phyloP scores from a whole-genome alignment of 2,888 invertebrate genomes.

The Drosophila engyochracea region DNA sequence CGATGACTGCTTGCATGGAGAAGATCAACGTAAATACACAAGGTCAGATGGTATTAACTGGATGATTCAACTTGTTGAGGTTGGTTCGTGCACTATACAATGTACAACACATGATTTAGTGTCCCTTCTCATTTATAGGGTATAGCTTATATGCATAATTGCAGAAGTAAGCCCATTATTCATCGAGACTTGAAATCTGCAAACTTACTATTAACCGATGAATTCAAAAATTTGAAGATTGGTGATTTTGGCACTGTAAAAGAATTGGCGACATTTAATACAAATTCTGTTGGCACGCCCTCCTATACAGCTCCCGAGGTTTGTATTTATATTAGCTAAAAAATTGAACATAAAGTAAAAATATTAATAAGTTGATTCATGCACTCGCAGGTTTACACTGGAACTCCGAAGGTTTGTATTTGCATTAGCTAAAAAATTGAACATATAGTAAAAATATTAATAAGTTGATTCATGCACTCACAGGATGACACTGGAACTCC shows the following conservation, averaged over 20 bases:
- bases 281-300: not conserved
- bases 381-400: not conserved
- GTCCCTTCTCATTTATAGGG: not conserved
- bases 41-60: not conserved
- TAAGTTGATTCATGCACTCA: too few species aligned
- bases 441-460: too few species aligned
- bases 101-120: not conserved
- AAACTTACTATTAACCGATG: slow-evolving; percentile 18
- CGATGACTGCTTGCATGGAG: not conserved
- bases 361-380: not conserved
- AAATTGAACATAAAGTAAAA: not conserved
- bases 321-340: not conserved
- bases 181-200: slow-evolving; percentile 38
- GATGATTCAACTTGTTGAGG: slow-evolving; percentile 2
- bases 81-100: not conserved
- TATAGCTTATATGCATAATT: slow-evolving; percentile 17
- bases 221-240: slow-evolving; percentile 18
- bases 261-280: slow-evolving; percentile 10
- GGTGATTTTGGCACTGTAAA: slow-evolving; percentile 10
- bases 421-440: not conserved
- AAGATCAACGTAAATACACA: not conserved
- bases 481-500: too few species aligned
- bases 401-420: slow-evolving; percentile 4
- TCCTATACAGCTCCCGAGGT: slow-evolving; percentile 37
- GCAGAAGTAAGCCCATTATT: not conserved